These are phyloP conservation scores for Acridotheres tristis DNA, from an alignment of 2,797 vertebrate species.

Conservation along the genomic window DNA sequence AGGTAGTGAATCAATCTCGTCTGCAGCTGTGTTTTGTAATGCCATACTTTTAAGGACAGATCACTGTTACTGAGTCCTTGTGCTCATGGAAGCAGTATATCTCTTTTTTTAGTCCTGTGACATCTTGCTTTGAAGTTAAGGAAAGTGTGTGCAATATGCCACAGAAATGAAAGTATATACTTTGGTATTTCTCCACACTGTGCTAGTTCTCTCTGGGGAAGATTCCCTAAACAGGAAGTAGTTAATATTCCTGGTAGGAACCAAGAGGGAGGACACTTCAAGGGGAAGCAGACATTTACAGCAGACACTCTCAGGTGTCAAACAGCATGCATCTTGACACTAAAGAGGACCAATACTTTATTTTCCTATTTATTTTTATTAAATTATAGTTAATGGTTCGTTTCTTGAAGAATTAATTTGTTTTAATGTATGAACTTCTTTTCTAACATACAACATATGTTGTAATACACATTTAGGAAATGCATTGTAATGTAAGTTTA, in stretches of 20 bases:
- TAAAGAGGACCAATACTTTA: neutral
- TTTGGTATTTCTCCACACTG: neutral
- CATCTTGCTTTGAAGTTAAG: neutral
- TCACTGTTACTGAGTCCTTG: neutral
- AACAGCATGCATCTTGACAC: neutral
- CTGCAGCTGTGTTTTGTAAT: neutral
- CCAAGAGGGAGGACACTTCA: neutral
- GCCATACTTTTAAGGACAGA: neutral
- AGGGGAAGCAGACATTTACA: neutral
- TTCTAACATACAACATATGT: neutral
- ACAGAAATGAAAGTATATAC: fast-evolving
- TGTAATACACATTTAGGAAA: neutral
- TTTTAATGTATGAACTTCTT: neutral
- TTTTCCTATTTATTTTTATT: neutral
- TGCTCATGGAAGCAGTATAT: neutral
- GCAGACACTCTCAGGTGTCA: neutral
- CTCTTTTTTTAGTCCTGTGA: neutral
- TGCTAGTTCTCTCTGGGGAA: neutral
- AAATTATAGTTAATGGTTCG: neutral
- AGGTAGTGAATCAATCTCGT: neutral
- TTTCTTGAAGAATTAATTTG: neutral
- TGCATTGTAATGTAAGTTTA: neutral
- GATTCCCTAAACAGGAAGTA: neutral
- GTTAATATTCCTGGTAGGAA: neutral
- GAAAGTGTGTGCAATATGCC: neutral